Conservation (phyloP, 2,888 invertebrate genomes). For the Labia minor region DNA sequence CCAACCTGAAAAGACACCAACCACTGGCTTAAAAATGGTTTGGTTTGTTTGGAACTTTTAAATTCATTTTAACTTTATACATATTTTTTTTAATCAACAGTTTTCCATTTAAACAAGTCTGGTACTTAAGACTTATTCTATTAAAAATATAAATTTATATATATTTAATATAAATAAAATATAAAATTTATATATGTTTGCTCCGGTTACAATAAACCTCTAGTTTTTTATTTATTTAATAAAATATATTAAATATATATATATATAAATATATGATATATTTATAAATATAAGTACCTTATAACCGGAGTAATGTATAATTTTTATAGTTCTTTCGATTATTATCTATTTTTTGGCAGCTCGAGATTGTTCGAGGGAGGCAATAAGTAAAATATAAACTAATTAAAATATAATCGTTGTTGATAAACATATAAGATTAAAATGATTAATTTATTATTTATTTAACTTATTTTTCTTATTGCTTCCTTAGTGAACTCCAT, state of each 20-base stretch:
- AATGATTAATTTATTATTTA: no score
- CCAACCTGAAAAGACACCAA: not conserved
- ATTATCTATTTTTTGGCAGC: not conserved
- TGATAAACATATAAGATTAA: no score
- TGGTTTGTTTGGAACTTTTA: no score
- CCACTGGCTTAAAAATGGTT: not conserved
- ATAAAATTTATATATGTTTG: not conserved
- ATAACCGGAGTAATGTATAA: not conserved
- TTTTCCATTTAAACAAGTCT: not conserved
- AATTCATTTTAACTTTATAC: no score
- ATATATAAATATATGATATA: not conserved
- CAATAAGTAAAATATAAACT: no score
- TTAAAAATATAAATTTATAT: slow-evolving; percentile 6
- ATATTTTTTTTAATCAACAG: not conserved
- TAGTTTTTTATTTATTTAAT: slow-evolving; percentile 5
- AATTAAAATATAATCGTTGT: no score
- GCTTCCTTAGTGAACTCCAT: no score
- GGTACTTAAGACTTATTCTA: not conserved
- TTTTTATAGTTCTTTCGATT: not conserved
- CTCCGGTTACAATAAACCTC: not conserved
- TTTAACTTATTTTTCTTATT: no score
- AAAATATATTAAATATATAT: not conserved
- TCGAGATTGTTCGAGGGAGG: not conserved
- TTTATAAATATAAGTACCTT: not conserved
- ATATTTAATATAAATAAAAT: not conserved